Evolutionary conservation across 2,797 vertebrate genomes (phyloP), one percentile per base, ranked within the genome.

Genomic region (Trichosurus vulpecula): DNA sequence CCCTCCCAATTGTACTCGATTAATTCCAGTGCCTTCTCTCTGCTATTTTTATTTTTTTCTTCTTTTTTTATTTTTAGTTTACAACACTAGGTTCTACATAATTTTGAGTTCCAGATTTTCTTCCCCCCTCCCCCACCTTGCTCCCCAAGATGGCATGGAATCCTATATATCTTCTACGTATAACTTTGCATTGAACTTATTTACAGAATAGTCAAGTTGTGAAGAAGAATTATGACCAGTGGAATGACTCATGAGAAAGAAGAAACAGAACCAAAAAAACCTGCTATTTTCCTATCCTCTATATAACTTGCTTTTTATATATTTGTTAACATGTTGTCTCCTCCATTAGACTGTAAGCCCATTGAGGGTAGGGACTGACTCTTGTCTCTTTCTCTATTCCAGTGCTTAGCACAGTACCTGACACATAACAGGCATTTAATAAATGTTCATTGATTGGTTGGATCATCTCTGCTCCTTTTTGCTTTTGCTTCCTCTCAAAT

Each of bases 401-500:
- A 74, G n/a, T 25, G n/a, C 25, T 87, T 81, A 47, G 41, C 41
- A 6, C 61, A n/a, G 16, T 81, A 16, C 5, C n/a, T 25, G 74
- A 25, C 41, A 11, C 2, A 81, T 4, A 41, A 16, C 2, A 12
- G 41, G 74, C 22, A 87, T 51, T 87, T 87, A 87, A 51, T 47
- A 51, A 87, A 87, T 87, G 3, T 47, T 87, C 3, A 27, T 87
- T 25, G 2, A 51, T 87, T 87, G 16, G 54, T 41, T 54, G 9
- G 27, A 3, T 92, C 54, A 52, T 81, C 52, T 94, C 12, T 27
- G 96, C 29, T 90, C 30, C 25, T 94, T 91, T 9, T 94, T 92
- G 16, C 22, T 2, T 87, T 30, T 56, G 8, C 5, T 97, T 52
- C 97, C 31, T 92, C 16, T 81, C 25, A 58, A 95, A 74, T 91